phyloP scores from a whole-genome alignment of 2,113 vertebrate genomes.

The Podarcis cretensis region DNA sequence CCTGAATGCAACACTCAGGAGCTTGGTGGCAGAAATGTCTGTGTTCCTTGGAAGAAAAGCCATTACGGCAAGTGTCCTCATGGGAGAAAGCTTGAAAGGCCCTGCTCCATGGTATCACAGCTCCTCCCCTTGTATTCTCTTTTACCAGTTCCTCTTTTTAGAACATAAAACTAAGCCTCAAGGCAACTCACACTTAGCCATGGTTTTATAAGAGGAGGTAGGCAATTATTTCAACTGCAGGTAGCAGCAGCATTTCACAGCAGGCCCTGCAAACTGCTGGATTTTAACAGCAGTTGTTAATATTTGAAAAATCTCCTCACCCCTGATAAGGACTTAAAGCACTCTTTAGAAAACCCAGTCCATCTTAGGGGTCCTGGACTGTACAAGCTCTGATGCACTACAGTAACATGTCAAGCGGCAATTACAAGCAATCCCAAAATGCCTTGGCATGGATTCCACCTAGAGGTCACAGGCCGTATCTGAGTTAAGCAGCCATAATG shows the following conservation, averaged over 20 bases:
- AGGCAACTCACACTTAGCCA: not conserved
- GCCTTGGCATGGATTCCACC: not conserved
- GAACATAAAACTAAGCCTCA: not conserved
- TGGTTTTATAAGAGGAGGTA: not conserved
- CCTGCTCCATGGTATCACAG: not conserved
- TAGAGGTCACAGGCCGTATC: not conserved
- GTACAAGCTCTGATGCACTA: not conserved
- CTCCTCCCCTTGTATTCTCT: not conserved
- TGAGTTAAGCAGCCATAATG: no score
- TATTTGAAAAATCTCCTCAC: not conserved
- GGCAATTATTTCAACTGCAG: not conserved
- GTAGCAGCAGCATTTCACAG: not conserved
- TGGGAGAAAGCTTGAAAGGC: not conserved
- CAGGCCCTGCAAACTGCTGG: not conserved
- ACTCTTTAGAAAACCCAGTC: not conserved
- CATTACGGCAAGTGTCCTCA: not conserved
- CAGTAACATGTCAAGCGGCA: not conserved
- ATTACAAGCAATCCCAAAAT: not conserved
- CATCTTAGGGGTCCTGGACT: no score
- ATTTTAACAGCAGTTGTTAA: not conserved
- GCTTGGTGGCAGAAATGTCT: not conserved
- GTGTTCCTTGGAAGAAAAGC: not conserved
- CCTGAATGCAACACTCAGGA: not conserved
- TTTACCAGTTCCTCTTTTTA: not conserved
- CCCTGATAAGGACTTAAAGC: not conserved